Evolutionary conservation across 2,797 vertebrate species (phyloP), one percentile per base, ranked within the genome.

Genomic region (Anas georgica): DNA sequence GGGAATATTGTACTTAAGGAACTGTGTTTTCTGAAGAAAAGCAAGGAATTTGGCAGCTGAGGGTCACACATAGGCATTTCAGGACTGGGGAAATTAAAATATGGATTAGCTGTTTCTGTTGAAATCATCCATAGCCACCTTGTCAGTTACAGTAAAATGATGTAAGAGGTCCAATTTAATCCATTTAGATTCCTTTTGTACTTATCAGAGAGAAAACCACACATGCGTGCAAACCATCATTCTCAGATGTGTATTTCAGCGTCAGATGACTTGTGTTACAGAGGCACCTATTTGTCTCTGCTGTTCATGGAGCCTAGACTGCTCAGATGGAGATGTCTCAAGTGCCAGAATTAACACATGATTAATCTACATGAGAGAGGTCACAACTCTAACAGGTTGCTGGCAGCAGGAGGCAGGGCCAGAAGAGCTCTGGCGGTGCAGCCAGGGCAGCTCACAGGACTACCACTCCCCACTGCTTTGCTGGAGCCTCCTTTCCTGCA

Each of bases 211-310:
- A 88, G 33, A 55, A 41, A 33, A 39, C 10, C 59, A 76, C 33
- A 29, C 9, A 17, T 1, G 17, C 28, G 55, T 63, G 8, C 60
- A 83, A 43, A 63, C 35, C 50, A 76, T 15, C 45, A 33, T 55
- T 58, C 50, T 7, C n/a, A n/a, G 55, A 64, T 5, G 18, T 0
- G 0, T 31, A 52, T 43, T 56, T 16, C 74, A 31, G 0, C 6
- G 23, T 26, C 77, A 45, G 46, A 6, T 45, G 64, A 37, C 46
- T n/a, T 7, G 15, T 26, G 37, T 22, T 25, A 80, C 46, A 85
- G 22, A 63, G 29, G 25, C 23, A 39, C 14, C 33, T 35, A 17
- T 31, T 12, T 80, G 60, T 31, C 60, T 45, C 54, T 55, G 50
- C 81, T 81, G 73, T 69, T 67, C 20, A 10, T 0, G 18, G 35